Evolutionary conservation across 2,888 invertebrate species (phyloP), one percentile per base, ranked within the genome.

Genomic region (Dermolepida albohirtum): DNA sequence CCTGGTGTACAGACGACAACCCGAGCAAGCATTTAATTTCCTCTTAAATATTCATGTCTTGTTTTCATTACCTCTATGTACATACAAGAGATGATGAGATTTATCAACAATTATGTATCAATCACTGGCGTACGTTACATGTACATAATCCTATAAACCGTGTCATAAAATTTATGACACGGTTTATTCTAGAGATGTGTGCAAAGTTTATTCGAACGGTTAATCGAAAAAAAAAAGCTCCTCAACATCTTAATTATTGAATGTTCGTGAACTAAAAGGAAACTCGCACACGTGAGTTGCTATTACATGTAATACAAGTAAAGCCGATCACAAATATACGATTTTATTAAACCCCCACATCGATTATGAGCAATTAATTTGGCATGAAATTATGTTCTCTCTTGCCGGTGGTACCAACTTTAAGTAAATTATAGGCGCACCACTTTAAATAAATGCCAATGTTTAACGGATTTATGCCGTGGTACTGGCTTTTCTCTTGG

Each of bases 401-500:
- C 70, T 70, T 67, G 70, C 64, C 54, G 73, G 73, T 73, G 72
- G 75, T 74, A 74, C 71, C 64, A 16, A 67, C 34, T 65, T 62
- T 72, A 73, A 68, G 70, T 71, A 79, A 80, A 79, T 80, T 79
- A 78, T 78, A 77, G 78, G 34, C 39, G 74, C 74, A 76, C 74
- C 78, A 78, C 74, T 72, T 76, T 77, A 78, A 79, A 79, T 80
- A 79, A 81, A 79, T 80, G 79, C 78, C 80, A 78, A 77, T 78
- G 78, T 76, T 78, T 76, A 77, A 78, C 75, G 78, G 78, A 80
- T 81, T 82, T 81, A 82, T 81, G 78, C 76, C 74, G 22, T 17
- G 49, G 49, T 75, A 73, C 66, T 29, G 47, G 5, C 43, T 41
- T 41, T 22, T 12, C 22, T 14, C 22, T 10, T 76, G 71, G 75